A percentile compares a stretch with the other conserved stretches of the same genome.
Evolutionary conservation across 2,888 invertebrate species (phyloP).

Genomic region (Eueremaeus valkanovi): DNA sequence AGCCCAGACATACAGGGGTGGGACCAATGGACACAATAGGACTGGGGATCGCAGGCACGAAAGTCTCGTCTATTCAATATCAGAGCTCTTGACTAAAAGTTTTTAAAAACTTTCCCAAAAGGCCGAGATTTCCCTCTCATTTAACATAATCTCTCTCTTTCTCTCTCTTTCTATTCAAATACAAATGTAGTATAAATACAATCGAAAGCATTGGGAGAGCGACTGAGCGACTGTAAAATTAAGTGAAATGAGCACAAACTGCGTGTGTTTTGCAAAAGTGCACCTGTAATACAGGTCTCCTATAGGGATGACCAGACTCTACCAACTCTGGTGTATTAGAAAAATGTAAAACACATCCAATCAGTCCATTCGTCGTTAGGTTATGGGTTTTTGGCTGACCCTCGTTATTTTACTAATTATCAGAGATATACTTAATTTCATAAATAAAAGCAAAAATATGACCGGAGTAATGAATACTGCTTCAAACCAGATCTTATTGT

Average conservation of each 20-base stretch:
- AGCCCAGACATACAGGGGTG: conserved; percentile 18
- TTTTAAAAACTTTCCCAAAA: not conserved
- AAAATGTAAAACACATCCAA: too few species aligned
- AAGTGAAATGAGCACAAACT: not conserved
- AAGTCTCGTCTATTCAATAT: not conserved
- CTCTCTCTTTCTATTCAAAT: conserved; percentile 11
- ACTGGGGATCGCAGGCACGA: not conserved
- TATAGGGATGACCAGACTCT: not conserved
- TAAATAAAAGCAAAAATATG: too few species aligned
- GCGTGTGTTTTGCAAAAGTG: not conserved
- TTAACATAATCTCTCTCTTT: not conserved
- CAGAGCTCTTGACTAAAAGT: not conserved
- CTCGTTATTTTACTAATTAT: too few species aligned
- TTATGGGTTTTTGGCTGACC: too few species aligned
- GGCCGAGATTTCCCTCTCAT: conserved; percentile 11
- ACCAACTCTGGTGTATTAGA: not conserved
- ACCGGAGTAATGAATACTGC: too few species aligned
- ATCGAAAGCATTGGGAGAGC: conserved; percentile 2
- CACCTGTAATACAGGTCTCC: not conserved
- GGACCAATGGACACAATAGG: conserved; percentile 1
- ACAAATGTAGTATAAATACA: not conserved
- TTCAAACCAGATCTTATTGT: too few species aligned
- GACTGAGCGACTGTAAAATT: not conserved
- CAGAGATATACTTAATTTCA: too few species aligned
- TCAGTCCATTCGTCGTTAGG: too few species aligned